These are phyloP conservation scores for Laspeyria flexula DNA, from an alignment of 2,888 invertebrate species.

Conservation along the genomic window DNA sequence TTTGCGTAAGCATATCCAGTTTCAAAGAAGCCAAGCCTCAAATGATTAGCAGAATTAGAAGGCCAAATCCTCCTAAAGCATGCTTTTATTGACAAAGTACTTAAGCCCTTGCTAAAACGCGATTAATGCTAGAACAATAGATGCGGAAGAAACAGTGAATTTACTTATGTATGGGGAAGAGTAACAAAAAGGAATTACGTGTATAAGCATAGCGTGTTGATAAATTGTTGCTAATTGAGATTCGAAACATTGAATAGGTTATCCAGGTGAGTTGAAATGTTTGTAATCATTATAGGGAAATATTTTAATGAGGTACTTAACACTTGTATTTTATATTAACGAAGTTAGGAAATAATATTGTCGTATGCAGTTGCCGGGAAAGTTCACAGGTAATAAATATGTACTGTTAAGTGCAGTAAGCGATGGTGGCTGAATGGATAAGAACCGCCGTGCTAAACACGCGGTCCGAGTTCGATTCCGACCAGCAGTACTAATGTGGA, in stretches of 20 bases:
- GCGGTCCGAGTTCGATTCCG: too few relatives aligned
- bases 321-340: neutral
- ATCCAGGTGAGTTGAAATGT: neutral
- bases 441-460: too few relatives aligned
- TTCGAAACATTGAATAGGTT: neutral
- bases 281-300: neutral
- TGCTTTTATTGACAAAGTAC: neutral
- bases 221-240: neutral
- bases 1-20: too few relatives aligned
- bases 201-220: neutral
- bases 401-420: too few relatives aligned
- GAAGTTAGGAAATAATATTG: too few relatives aligned
- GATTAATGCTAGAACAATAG: neutral
- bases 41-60: too few relatives aligned
- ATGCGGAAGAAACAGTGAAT: neutral
- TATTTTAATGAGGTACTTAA: neutral
- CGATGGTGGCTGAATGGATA: too few relatives aligned
- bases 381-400: too few relatives aligned
- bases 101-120: neutral
- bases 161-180: neutral
- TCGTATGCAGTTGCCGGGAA: too few relatives aligned
- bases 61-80: too few relatives aligned
- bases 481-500: too few relatives aligned
- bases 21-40: neutral
- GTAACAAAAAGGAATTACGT: constrained; percentile 1